These are phyloP conservation scores for Nemurella pictetii DNA, from an alignment of 2,888 invertebrate genomes.

Conservation along the genomic window DNA sequence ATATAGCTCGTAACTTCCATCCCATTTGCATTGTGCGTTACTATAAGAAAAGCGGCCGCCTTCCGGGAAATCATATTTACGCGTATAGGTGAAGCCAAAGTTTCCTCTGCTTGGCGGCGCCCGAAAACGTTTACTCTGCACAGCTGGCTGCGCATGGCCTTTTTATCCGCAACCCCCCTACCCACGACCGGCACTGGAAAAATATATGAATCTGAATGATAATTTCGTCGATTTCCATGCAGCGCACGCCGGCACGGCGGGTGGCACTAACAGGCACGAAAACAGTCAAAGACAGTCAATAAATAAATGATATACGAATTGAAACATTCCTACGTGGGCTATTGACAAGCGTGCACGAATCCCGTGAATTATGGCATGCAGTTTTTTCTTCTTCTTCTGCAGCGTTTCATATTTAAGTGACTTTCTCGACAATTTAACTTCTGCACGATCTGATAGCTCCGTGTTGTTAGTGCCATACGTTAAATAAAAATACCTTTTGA, in stretches of 20 bases:
- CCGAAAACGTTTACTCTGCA: neutral
- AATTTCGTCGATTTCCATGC: neutral
- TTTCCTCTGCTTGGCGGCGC: neutral
- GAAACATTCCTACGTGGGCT: neutral
- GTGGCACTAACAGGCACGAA: neutral
- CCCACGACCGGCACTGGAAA: neutral
- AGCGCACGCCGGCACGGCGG: neutral
- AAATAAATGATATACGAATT: neutral
- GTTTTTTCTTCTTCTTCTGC: neutral
- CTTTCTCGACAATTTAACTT: neutral
- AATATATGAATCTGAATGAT: neutral
- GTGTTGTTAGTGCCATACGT: neutral
- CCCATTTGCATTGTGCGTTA: neutral
- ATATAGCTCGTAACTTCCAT: no score
- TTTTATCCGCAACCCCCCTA: neutral
- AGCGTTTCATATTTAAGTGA: neutral
- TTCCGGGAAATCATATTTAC: neutral
- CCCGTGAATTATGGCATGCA: neutral
- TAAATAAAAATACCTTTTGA: neutral
- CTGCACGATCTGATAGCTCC: neutral
- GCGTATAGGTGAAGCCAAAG: neutral
- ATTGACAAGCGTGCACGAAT: neutral
- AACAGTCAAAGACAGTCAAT: neutral
- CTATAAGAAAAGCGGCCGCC: neutral
- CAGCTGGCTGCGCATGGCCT: neutral